Percentiles rank a stretch among this genome's conserved stretches.
These are phyloP conservation scores for Fabriciana adippe DNA, from an alignment of 2,888 invertebrate genomes.

Conservation along the genomic window DNA sequence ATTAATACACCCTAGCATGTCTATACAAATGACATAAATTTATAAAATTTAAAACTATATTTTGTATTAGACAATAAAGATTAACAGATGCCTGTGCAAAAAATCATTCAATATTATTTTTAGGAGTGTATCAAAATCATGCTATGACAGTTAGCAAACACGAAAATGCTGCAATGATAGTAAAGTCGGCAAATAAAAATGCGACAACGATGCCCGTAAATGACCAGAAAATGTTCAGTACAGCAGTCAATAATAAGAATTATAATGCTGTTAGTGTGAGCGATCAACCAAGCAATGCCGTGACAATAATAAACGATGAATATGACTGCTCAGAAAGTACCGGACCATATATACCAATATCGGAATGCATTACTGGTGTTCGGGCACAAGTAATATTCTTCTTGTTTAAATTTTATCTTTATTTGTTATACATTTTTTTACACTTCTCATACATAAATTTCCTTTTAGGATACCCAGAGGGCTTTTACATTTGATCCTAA, in stretches of 20 bases:
- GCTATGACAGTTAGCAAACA: slow-evolving; percentile 23
- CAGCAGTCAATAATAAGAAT: slow-evolving; percentile 19
- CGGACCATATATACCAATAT: slow-evolving; percentile 95
- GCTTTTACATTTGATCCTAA: slow-evolving; percentile 65
- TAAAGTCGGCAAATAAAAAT: slow-evolving; percentile 14
- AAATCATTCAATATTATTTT: slow-evolving; percentile 26
- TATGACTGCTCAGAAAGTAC: slow-evolving; percentile 62
- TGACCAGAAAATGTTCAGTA: too few relatives aligned
- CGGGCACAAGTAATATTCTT: slow-evolving; percentile 66
- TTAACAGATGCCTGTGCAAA: too few relatives aligned
- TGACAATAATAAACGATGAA: slow-evolving; percentile 47
- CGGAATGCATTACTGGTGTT: slow-evolving; percentile 94
- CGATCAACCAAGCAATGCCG: slow-evolving; percentile 10
- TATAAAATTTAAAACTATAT: too few relatives aligned
- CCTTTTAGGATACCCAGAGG: slow-evolving; percentile 56
- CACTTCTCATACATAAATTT: neutral
- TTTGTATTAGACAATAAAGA: too few relatives aligned
- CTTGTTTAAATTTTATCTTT: slow-evolving; percentile 7
- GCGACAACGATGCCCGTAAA: neutral
- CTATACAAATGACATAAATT: too few relatives aligned
- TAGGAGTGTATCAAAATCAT: slow-evolving; percentile 38
- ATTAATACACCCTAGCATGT: too few relatives aligned
- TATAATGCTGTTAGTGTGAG: slow-evolving; percentile 11
- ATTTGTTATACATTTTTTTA: too few relatives aligned
- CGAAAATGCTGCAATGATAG: slow-evolving; percentile 21